Evolutionary conservation across 1,140 invertebrate species (phyloP).

Genomic region (Colletes gigas): DNA sequence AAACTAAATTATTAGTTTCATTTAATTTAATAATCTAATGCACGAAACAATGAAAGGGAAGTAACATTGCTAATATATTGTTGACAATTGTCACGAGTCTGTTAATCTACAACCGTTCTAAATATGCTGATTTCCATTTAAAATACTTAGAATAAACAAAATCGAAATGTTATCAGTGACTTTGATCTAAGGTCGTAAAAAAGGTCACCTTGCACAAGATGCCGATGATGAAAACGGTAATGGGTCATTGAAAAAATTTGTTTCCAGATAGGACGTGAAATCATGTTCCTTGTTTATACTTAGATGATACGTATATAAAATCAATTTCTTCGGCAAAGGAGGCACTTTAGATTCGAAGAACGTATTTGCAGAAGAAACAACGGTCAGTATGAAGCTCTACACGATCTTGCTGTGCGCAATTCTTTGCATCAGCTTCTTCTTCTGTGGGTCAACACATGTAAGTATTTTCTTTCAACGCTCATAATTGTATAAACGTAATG

Average conservation of each 20-base stretch:
- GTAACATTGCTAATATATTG: background rate
- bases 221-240: conserved; percentile 18
- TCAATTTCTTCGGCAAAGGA: conserved; percentile 21
- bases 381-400: conserved; percentile 24
- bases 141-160: background rate
- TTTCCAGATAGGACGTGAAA: conserved; percentile 25
- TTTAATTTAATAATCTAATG: background rate
- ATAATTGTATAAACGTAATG: conserved; percentile 18
- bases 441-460: conserved; percentile 17
- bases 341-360: conserved; percentile 14
- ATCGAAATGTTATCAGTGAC: background rate
- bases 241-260: background rate
- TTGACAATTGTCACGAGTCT: background rate
- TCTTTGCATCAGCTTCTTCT: background rate
- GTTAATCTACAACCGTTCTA: background rate
- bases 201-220: conserved; percentile 9
- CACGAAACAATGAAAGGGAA: background rate
- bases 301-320: conserved; percentile 40
- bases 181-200: conserved; percentile 38
- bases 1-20: background rate
- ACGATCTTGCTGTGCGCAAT: conserved; percentile 23
- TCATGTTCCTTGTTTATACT: conserved; percentile 38
- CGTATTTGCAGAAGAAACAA: conserved; percentile 27
- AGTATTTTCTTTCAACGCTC: conserved; percentile 20
- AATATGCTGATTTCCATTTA: background rate